Base-by-base conservation (phyloP, 1,140 invertebrate species). In the Atta texana region DNA sequence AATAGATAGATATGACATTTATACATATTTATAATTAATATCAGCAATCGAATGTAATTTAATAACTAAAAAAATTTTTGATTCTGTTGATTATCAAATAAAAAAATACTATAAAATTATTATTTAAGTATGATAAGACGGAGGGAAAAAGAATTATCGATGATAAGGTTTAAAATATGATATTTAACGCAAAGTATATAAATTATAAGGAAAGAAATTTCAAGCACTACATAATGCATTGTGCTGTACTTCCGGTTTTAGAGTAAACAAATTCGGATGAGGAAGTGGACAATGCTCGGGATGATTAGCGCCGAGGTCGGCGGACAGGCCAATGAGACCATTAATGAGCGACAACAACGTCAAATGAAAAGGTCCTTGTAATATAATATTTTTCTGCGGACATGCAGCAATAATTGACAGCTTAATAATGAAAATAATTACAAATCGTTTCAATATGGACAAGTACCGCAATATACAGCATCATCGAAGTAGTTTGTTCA, bases 301-400 rank as follows among this genome's bases (percentile, higher is more conserved):
- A 89, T 74, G 7, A 59, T 74, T n/a, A 28, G 31, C 75, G 16
- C 57, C 34, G 84, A 81, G 76, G 75, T 66, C 34, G 69, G 55
- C 44, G 49, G 34, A 59, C 49, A 28, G 74, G n/a, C 21, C 80
- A 90, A 91, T 90, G 91, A 86, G 90, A 86, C 68, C 80, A 91
- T 89, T 90, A 91, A 93, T 88, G 77, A 93, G 88, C 88, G 72
- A 88, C 92, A 93, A 92, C 88, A 92, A 93, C 76, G 87, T 74
- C 86, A 88, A 94, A 93, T 93, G 87, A 91, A 92, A 92, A 92
- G 91, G 92, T 93, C 92, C 92, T 92, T 93, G 92, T 86, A 72
- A 85, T 74, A 84, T 74, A 18, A 21, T 24, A 87, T 74, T 88
- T 89, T 90, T 90, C 53, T 24, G 21, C 6, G 7, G 14, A 34